Evolutionary conservation across 2,113 vertebrate genomes (phyloP), one percentile per base, ranked within the genome.

Genomic region (Eubucco bourcierii): DNA sequence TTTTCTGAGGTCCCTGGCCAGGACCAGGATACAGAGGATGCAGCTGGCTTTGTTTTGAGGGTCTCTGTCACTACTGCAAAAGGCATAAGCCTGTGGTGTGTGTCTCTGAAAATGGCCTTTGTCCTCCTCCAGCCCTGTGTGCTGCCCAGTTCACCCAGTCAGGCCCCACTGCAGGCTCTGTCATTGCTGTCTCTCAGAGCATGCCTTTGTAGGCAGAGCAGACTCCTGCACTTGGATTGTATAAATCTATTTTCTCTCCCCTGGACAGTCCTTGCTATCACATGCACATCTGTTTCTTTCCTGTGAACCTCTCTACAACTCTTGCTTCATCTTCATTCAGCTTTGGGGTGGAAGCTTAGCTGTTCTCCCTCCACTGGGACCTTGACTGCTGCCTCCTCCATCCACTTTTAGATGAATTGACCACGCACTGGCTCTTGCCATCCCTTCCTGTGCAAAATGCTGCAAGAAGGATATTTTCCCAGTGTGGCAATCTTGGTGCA

Each of bases 301-400:
- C 71, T 78, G 58, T 34, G 70, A 93, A 90, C 74, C 77, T 50
- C 86, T 84, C 55, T 0, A 3, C 63, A 84, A 58, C 78, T 50
- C 11, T 68, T 94, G 66, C 90, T 91, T 94, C 88, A 90, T 86
- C 88, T 60, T 73, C 5, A 5, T 47, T 90, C 70, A 72, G 1
- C 80, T 60, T 33, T 18, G 1, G n/a, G 83, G 76, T 90, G 73
- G 63, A 95, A 84, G 53, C 1, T 1, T 50, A 64, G 80, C 65
- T 84, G 53, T 55, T 81, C 67, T 88, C 19, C 50, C 60, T 91
- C 82, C 46, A 59, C 60, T 31, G 18, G 46, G 82, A 59, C 60
- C 37, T 59, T 1, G 12, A 50, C 56, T 85, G 33, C 12, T 23
- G 87, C 64, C 72, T 76, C 67, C 67, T 79, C 63, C n/a, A 23